These are phyloP conservation scores for Aelia acuminata DNA, from an alignment of 2,888 invertebrate genomes.

Conservation along the genomic window DNA sequence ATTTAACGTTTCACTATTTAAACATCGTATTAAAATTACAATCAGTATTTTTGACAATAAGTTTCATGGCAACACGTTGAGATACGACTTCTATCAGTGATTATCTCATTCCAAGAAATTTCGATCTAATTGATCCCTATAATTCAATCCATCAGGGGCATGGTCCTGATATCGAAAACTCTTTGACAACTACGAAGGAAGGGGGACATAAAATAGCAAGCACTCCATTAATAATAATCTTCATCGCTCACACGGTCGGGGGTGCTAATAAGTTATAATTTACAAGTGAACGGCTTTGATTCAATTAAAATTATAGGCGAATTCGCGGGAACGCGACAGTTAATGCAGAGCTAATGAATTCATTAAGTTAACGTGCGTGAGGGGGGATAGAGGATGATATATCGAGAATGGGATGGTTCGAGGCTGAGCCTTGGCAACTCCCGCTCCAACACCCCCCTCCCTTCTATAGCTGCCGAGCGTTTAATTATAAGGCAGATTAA, in stretches of 20 bases:
- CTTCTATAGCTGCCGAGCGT: neutral
- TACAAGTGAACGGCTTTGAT: slow-evolving; percentile 1
- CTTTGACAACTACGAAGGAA: neutral
- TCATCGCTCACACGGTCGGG: neutral
- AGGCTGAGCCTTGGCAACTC: neutral
- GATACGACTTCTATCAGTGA: too few species aligned
- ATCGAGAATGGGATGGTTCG: neutral
- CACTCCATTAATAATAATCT: neutral
- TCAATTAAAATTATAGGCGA: slow-evolving; percentile 28
- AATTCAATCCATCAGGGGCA: neutral
- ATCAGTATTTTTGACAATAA: too few species aligned
- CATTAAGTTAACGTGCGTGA: neutral
- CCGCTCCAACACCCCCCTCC: neutral
- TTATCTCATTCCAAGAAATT: too few species aligned
- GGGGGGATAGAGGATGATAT: neutral
- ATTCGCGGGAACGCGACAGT: neutral
- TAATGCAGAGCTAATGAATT: slow-evolving; percentile 33
- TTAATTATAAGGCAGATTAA: slow-evolving; percentile 50
- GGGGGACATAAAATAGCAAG: neutral
- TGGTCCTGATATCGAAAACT: neutral
- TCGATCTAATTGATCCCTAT: neutral
- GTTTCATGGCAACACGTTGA: too few species aligned
- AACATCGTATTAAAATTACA: too few species aligned
- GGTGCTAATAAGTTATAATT: neutral
- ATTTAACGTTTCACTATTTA: too few species aligned